Evolutionary conservation across 2,888 invertebrate genomes (phyloP).

Genomic region (Parthenolecanium corni): DNA sequence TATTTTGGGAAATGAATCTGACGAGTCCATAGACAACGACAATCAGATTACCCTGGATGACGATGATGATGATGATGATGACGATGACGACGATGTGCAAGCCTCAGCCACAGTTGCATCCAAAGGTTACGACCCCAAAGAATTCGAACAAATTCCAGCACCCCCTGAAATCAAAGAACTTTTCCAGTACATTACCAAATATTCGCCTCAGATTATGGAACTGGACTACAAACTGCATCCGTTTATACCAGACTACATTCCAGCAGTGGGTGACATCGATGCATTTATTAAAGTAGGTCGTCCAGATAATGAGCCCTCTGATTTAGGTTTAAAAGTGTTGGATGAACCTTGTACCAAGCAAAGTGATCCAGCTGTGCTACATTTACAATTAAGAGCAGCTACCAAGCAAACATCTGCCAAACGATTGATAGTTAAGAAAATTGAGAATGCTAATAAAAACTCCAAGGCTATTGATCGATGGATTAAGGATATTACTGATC

Average conservation of each 20-base stretch:
- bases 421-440: constrained; percentile 52
- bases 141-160: constrained; percentile 70
- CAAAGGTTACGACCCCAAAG: constrained; percentile 59
- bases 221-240: constrained; percentile 82
- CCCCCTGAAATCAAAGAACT: constrained; percentile 78
- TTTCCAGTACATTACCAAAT: constrained; percentile 87
- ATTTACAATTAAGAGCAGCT: constrained; percentile 69
- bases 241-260: constrained; percentile 92
- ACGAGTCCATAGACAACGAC: constrained; percentile 21
- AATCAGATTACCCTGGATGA: constrained; percentile 21
- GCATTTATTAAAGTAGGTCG: constrained; percentile 88
- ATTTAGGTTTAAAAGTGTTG: constrained; percentile 52
- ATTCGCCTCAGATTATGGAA: constrained; percentile 83
- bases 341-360: constrained; percentile 94
- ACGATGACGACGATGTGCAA: constrained; percentile 37
- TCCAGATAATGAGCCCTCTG: constrained; percentile 51
- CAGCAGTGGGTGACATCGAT: constrained; percentile 97
- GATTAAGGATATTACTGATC: constrained; percentile 87
- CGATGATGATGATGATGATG: constrained; percentile 32
- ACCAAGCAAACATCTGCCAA: constrained; percentile 48
- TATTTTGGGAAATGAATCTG: constrained; percentile 5
- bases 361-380: constrained; percentile 87
- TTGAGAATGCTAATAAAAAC: constrained; percentile 73
- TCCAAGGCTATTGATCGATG: constrained; percentile 87
- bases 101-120: constrained; percentile 35